phyloP scores from a whole-genome alignment of 2,888 invertebrate genomes.

The Dynastes hyllus region DNA sequence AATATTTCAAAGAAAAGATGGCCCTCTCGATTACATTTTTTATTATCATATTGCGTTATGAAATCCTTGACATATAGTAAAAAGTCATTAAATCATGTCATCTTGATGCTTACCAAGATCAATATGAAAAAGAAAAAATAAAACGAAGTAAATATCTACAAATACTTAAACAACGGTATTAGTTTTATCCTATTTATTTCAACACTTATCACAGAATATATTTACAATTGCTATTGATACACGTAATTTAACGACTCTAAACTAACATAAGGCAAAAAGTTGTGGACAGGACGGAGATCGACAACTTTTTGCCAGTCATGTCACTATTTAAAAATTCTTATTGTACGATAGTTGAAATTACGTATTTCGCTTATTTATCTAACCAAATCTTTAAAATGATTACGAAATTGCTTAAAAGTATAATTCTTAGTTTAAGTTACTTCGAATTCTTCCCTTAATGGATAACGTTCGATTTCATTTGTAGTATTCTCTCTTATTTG shows the following conservation, averaged over 20 bases:
- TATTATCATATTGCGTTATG: no score
- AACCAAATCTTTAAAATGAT: conserved; percentile 18
- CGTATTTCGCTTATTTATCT: conserved; percentile 21
- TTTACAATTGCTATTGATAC: conserved; percentile 54
- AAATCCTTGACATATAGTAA: no score
- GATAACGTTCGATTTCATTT: conserved; percentile 33
- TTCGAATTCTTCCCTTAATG: conserved; percentile 54
- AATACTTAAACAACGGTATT: not conserved
- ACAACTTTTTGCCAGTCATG: conserved; percentile 57
- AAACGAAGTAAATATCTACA: no score
- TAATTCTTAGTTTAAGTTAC: conserved; percentile 50
- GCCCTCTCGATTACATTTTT: no score
- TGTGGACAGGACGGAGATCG: conserved; percentile 62
- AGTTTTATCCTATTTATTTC: conserved; percentile 51
- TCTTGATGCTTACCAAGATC: no score
- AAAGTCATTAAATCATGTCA: no score
- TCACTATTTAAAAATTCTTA: conserved; percentile 31
- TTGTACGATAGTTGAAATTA: conserved; percentile 16
- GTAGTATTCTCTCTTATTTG: conserved; percentile 21
- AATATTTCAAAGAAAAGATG: no score
- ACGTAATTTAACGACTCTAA: conserved; percentile 21
- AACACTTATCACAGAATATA: conserved; percentile 60
- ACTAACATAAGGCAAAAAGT: conserved; percentile 54
- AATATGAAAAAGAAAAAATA: no score
- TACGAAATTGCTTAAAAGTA: conserved; percentile 19